Evolutionary conservation across 2,888 invertebrate genomes (phyloP).

Genomic region (Callyntrura sp.): DNA sequence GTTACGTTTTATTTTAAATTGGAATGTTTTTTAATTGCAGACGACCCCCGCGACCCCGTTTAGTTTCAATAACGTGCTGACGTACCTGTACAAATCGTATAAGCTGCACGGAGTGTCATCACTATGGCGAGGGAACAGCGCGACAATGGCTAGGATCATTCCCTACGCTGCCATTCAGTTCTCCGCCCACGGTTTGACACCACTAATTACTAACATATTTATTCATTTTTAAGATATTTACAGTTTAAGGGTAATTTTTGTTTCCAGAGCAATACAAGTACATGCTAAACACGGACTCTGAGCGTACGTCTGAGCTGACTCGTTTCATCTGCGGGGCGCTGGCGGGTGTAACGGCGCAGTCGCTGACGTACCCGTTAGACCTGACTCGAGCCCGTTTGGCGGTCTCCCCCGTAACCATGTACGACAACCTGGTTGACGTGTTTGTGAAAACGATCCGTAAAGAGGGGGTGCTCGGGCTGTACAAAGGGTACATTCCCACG

Average conservation of each 20-base stretch:
- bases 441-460: slow-evolving; percentile 78
- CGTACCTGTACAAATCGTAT: slow-evolving; percentile 90
- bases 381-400: slow-evolving; percentile 99
- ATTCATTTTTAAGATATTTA: too few species aligned
- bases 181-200: slow-evolving; percentile 96
- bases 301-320: slow-evolving; percentile 84
- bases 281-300: slow-evolving; percentile 90
- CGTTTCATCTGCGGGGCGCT: slow-evolving; percentile 88
- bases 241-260: too few species aligned
- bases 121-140: slow-evolving; percentile 99
- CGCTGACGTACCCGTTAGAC: slow-evolving; percentile 98
- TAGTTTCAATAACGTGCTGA: slow-evolving; percentile 90
- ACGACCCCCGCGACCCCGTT: slow-evolving; percentile 86
- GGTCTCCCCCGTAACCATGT: slow-evolving; percentile 92
- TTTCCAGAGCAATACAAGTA: slow-evolving; percentile 99
- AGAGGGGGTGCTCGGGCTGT: slow-evolving; percentile 90
- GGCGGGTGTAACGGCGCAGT: slow-evolving; percentile 97
- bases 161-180: slow-evolving; percentile 91
- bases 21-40: slow-evolving; percentile 44
- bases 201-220: too few species aligned
- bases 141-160: slow-evolving; percentile 87
- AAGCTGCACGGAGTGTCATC: slow-evolving; percentile 92
- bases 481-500: slow-evolving; percentile 95
- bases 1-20: too few species aligned
- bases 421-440: slow-evolving; percentile 88